phyloP scores from a whole-genome alignment of 2,113 vertebrate species.

The Scomber japonicus region DNA sequence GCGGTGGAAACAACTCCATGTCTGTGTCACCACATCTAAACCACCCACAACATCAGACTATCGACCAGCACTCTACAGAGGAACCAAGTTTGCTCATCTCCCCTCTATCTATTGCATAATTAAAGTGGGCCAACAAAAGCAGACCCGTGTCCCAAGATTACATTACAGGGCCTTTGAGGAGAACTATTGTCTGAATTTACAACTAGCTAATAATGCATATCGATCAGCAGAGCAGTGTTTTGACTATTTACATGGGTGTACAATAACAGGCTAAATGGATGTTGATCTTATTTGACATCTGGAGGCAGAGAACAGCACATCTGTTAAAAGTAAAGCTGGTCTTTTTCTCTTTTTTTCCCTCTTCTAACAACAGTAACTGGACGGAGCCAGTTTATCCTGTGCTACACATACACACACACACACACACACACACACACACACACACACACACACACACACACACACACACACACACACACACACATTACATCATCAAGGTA shows the following conservation, averaged over 20 bases:
- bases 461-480: slow-evolving; percentile 56
- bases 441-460: slow-evolving; percentile 58
- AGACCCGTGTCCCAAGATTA: slow-evolving; percentile 65
- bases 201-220: slow-evolving; percentile 64
- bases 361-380: slow-evolving; percentile 51
- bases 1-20: slow-evolving; percentile 35
- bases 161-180: slow-evolving; percentile 69
- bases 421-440: slow-evolving; percentile 61
- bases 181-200: slow-evolving; percentile 62
- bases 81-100: slow-evolving; percentile 57
- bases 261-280: not conserved
- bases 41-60: slow-evolving; percentile 58
- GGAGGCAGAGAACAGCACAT: slow-evolving; percentile 37
- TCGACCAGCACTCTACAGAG: slow-evolving; percentile 54
- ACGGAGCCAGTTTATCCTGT: slow-evolving; percentile 60
- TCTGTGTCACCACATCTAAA: slow-evolving; percentile 53
- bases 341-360: slow-evolving; percentile 9
- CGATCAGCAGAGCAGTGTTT: slow-evolving; percentile 35
- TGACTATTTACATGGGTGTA: slow-evolving; percentile 31
- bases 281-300: slow-evolving; percentile 45
- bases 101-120: slow-evolving; percentile 75
- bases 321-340: slow-evolving; percentile 37
- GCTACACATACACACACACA: slow-evolving; percentile 43
- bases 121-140: slow-evolving; percentile 72
- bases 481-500: slow-evolving; percentile 72